These are phyloP conservation scores for Ciconia nigra DNA, from an alignment of 2,797 vertebrate genomes.

Conservation along the genomic window DNA sequence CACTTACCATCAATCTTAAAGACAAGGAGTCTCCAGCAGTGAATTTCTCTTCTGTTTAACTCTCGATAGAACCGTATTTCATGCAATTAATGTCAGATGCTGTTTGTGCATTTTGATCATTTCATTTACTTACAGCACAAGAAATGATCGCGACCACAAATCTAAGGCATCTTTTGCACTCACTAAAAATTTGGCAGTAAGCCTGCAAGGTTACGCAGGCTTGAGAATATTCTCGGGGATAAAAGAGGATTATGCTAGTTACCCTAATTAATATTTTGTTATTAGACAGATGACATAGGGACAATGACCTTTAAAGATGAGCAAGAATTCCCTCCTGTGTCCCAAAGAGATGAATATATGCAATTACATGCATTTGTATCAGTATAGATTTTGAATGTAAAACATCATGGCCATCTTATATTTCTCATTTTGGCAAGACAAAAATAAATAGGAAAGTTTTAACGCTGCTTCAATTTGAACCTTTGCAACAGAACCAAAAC, in stretches of 20 bases:
- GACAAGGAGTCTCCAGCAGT: slow-evolving; percentile 19
- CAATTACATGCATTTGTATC: background rate
- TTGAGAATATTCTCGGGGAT: background rate
- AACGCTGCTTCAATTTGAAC: background rate
- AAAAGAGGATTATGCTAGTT: background rate
- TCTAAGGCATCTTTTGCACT: background rate
- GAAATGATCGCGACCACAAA: slow-evolving; percentile 11
- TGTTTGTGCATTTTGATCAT: slow-evolving; percentile 46
- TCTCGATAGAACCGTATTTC: slow-evolving; percentile 50
- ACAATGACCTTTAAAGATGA: background rate
- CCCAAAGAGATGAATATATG: background rate
- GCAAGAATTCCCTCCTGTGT: background rate
- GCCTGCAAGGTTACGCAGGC: background rate
- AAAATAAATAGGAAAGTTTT: background rate
- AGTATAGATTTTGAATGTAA: background rate
- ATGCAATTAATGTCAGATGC: slow-evolving; percentile 28
- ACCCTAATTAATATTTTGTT: slow-evolving; percentile 36
- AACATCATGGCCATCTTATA: background rate
- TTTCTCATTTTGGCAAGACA: background rate
- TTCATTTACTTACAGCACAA: slow-evolving; percentile 39
- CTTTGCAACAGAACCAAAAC: background rate
- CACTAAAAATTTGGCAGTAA: background rate
- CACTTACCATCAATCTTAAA: slow-evolving; percentile 5
- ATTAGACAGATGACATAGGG: background rate
- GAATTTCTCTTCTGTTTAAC: slow-evolving; percentile 9